These are phyloP conservation scores for Tachysurus fulvidraco DNA, from an alignment of 2,113 vertebrate genomes.

Conservation along the genomic window DNA sequence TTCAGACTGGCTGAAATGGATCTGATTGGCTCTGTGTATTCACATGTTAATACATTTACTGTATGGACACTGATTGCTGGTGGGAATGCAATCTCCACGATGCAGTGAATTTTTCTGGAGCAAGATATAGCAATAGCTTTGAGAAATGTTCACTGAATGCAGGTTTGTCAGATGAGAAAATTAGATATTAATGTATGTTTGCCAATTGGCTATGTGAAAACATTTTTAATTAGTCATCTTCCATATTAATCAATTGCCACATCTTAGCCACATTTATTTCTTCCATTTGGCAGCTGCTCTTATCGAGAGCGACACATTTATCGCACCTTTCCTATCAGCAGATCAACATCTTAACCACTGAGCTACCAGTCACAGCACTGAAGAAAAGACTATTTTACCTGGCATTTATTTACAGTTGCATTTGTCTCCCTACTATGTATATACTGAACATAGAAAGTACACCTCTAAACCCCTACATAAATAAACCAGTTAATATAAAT, in stretches of 20 bases:
- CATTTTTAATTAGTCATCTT: background rate
- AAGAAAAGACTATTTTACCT: background rate
- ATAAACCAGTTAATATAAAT: background rate
- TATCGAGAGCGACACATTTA: no score
- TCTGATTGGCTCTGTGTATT: background rate
- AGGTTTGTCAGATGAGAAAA: background rate
- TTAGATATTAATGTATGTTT: background rate
- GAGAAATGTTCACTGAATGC: background rate
- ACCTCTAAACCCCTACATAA: background rate
- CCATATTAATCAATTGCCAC: background rate
- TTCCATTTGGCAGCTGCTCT: no score
- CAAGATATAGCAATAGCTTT: background rate
- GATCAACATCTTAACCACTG: no score
- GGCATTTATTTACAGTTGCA: background rate
- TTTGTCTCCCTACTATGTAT: background rate
- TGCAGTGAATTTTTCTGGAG: background rate
- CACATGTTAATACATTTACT: background rate
- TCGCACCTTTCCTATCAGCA: no score
- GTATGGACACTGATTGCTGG: no score
- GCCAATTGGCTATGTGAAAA: background rate
- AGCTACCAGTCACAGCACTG: no score
- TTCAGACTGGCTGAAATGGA: background rate
- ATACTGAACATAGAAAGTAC: background rate
- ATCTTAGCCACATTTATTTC: background rate
- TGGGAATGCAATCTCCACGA: background rate